Evolutionary conservation across 2,113 vertebrate genomes (phyloP).

Genomic region (Pterocles gutturalis): DNA sequence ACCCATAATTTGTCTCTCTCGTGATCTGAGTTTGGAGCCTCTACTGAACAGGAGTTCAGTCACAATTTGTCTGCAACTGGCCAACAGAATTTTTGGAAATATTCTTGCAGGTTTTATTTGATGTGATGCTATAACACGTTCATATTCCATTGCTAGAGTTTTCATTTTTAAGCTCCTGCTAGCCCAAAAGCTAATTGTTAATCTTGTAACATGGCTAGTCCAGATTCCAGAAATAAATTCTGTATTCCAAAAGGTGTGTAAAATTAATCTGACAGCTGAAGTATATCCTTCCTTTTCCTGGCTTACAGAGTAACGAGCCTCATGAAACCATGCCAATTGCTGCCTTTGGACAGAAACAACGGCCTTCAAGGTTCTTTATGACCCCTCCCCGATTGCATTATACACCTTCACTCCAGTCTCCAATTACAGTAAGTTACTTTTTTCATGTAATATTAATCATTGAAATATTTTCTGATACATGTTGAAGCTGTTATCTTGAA

Average conservation of each 20-base stretch:
- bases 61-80: background rate
- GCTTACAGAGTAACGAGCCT: constrained; percentile 92
- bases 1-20: background rate
- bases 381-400: constrained; percentile 90
- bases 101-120: background rate
- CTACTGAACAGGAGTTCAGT: background rate
- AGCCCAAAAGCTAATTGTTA: background rate
- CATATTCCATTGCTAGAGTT: no score
- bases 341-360: constrained; percentile 96
- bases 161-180: background rate
- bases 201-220: background rate
- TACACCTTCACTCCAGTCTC: constrained; percentile 86
- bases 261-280: background rate
- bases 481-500: background rate
- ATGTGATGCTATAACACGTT: background rate
- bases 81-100: background rate
- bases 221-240: background rate
- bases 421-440: constrained; percentile 83
- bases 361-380: constrained; percentile 90
- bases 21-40: background rate
- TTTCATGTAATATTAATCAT: background rate
- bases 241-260: background rate
- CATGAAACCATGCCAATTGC: constrained; percentile 98
- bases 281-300: background rate
- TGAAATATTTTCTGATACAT: background rate